Percentiles rank a stretch among this genome's conserved stretches.
phyloP scores from a whole-genome alignment of 2,797 vertebrate genomes.

The Sternotherus odoratus region DNA sequence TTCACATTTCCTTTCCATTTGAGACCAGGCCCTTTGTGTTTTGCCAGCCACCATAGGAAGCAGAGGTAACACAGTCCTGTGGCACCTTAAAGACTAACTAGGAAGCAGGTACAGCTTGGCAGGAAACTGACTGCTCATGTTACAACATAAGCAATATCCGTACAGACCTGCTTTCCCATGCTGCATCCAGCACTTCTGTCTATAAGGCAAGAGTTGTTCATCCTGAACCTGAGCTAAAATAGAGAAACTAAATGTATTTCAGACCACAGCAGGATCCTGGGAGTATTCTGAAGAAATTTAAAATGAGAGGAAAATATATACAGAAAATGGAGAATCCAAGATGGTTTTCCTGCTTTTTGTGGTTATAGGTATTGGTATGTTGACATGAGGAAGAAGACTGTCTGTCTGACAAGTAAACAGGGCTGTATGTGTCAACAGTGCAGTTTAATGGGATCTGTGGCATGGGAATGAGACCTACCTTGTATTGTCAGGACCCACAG shows the following conservation, averaged over 20 bases:
- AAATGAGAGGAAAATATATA: not conserved
- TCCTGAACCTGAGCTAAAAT: not conserved
- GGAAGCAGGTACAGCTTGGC: fast-evolving
- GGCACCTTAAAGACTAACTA: no score
- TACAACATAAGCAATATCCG: not conserved
- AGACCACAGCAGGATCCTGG: not conserved
- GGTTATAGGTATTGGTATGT: not conserved
- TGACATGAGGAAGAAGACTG: not conserved
- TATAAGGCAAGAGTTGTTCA: not conserved
- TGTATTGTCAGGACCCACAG: not conserved
- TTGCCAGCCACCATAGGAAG: not conserved
- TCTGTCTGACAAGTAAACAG: not conserved
- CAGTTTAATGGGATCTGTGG: fast-evolving
- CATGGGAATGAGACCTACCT: not conserved
- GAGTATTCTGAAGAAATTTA: not conserved
- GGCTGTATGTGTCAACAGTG: not conserved
- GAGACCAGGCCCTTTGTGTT: not conserved
- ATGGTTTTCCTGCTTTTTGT: not conserved
- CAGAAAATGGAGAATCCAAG: not conserved
- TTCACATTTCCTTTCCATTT: not conserved
- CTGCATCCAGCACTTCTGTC: not conserved
- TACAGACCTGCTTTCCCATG: not conserved
- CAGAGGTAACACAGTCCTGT: no score
- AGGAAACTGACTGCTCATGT: fast-evolving
- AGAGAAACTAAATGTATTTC: not conserved